Evolutionary conservation across 2,113 vertebrate species (phyloP).

Genomic region (Neopipo cinnamomea): DNA sequence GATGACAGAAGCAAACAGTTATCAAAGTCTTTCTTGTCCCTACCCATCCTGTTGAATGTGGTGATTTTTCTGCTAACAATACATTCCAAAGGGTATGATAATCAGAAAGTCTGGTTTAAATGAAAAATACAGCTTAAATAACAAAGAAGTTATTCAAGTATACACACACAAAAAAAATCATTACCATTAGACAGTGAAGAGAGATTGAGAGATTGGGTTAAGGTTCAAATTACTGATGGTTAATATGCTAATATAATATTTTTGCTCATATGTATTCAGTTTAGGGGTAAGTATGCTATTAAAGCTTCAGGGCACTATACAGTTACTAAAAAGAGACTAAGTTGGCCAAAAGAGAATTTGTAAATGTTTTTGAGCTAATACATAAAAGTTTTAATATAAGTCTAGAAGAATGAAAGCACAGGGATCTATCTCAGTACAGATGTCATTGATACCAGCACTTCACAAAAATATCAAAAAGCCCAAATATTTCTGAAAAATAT

Average conservation of each 20-base stretch:
- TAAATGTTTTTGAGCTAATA: constrained; percentile 45
- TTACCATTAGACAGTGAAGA: background rate
- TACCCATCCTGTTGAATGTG: background rate
- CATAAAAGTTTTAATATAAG: constrained; percentile 11
- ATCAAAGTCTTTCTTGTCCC: background rate
- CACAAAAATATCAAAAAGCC: background rate
- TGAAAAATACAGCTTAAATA: background rate
- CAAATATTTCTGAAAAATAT: background rate
- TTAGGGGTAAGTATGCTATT: background rate
- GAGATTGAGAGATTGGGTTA: background rate
- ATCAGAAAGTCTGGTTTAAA: background rate
- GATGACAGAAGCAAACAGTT: background rate
- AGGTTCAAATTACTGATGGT: background rate
- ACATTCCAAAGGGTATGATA: background rate
- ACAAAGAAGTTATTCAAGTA: background rate
- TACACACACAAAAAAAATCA: background rate
- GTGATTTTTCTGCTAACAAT: background rate
- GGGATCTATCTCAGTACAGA: background rate
- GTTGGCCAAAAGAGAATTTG: background rate
- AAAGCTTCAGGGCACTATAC: background rate
- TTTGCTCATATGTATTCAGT: background rate
- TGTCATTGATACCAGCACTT: background rate
- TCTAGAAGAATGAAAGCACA: constrained; percentile 14
- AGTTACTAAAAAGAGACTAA: background rate
- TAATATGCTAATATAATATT: background rate